These are phyloP conservation scores for Andrena minutula DNA, from an alignment of 2,888 invertebrate species.

Conservation along the genomic window DNA sequence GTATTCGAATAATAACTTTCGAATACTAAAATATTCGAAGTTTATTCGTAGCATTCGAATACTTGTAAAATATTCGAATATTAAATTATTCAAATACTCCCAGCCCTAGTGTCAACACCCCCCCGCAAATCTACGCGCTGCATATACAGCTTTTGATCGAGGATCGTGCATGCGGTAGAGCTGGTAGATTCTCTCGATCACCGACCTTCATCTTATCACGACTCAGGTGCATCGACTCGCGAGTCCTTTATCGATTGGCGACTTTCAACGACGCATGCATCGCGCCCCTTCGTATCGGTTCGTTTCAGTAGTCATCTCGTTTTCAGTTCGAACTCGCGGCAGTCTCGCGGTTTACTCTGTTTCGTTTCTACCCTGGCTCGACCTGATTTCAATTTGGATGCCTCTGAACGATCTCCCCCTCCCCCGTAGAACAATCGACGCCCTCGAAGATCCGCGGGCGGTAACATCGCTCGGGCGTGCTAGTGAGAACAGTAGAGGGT, in stretches of 20 bases:
- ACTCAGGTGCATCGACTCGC: background rate
- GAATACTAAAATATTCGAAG: too few relatives aligned
- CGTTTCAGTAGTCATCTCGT: background rate
- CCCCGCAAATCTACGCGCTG: background rate
- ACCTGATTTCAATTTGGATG: slow-evolving; percentile 56
- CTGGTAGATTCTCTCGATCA: slow-evolving; percentile 15
- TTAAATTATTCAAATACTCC: too few relatives aligned
- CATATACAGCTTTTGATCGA: slow-evolving; percentile 14
- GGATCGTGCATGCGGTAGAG: slow-evolving; percentile 32
- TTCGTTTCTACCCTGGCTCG: slow-evolving; percentile 17
- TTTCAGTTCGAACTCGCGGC: background rate
- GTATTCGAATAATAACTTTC: too few relatives aligned
- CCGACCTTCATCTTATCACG: background rate
- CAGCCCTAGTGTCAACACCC: too few relatives aligned
- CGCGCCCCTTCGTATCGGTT: background rate
- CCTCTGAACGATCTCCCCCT: slow-evolving; percentile 67
- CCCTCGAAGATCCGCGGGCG: background rate
- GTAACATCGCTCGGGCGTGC: background rate
- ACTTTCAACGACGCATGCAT: slow-evolving; percentile 14
- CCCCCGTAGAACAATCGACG: slow-evolving; percentile 37
- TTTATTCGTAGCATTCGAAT: too few relatives aligned
- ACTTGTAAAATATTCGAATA: too few relatives aligned
- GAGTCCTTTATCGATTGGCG: background rate
- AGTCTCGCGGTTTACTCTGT: background rate
- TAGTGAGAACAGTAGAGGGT: slow-evolving; percentile 19